These are phyloP conservation scores for Zapus hudsonius DNA, from an alignment of 2,113 vertebrate genomes.

Conservation along the genomic window DNA sequence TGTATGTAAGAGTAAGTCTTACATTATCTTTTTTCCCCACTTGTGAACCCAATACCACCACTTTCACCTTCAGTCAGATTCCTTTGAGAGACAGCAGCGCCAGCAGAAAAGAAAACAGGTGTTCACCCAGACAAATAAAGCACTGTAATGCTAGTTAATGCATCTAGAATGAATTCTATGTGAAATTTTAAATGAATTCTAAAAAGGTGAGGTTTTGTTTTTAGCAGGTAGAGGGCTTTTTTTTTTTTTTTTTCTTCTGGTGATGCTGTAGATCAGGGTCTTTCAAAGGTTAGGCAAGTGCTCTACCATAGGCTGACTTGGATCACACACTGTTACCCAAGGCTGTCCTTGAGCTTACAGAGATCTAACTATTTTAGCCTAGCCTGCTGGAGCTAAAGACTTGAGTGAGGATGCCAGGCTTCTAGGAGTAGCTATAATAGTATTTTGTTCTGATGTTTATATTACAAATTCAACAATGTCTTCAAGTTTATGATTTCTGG, in stretches of 20 bases:
- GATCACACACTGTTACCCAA: no score
- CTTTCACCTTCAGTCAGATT: slow-evolving; percentile 15
- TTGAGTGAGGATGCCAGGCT: not conserved
- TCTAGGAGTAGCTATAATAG: not conserved
- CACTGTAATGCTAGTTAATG: not conserved
- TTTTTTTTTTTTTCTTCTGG: not conserved
- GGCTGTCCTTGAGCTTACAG: no score
- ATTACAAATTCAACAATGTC: slow-evolving; percentile 5
- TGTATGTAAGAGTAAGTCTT: slow-evolving; percentile 33
- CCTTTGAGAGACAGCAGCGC: not conserved
- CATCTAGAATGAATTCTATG: slow-evolving; percentile 37
- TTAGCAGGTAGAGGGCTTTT: not conserved
- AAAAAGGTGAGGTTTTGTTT: not conserved
- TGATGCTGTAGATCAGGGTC: not conserved
- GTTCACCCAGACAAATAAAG: slow-evolving; percentile 40
- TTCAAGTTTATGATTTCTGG: slow-evolving; percentile 46
- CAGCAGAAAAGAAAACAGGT: slow-evolving; percentile 21
- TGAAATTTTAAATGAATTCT: slow-evolving; percentile 58
- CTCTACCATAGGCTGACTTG: not conserved
- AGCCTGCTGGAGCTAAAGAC: no score
- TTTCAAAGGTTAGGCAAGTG: not conserved
- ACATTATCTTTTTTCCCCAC: not conserved
- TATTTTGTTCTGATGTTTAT: not conserved
- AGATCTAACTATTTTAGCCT: no score
- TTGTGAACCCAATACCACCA: not conserved